Conservation (phyloP, 2,797 vertebrate genomes). For the Dromococcyx pavoninus region DNA sequence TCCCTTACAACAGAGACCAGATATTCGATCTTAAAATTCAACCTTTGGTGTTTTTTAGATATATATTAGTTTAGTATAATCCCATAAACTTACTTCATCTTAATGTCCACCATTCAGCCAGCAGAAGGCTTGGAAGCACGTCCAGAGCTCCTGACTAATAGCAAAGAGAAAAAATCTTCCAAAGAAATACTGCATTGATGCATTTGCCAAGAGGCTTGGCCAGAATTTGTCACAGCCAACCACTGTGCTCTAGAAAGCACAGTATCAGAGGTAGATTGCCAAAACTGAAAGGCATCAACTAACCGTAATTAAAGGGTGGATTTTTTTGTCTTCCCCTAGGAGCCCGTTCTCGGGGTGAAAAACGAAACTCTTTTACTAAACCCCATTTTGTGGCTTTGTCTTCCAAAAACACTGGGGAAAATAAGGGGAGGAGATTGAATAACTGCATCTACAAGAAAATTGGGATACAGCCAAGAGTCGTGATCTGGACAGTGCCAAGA, state of each 20-base stretch:
- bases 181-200: neutral
- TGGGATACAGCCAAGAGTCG: slow-evolving; percentile 54
- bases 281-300: slow-evolving; percentile 9
- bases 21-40: neutral
- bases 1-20: neutral
- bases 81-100: neutral
- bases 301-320: neutral
- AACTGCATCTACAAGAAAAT: slow-evolving; percentile 22
- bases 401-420: slow-evolving; percentile 13
- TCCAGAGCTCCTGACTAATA: neutral
- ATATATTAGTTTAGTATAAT: neutral
- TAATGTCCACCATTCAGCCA: neutral
- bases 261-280: neutral
- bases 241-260: neutral
- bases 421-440: slow-evolving; percentile 35
- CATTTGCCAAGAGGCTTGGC: neutral
- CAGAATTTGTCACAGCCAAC: neutral
- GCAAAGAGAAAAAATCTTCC: neutral
- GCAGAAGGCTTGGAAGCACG: neutral
- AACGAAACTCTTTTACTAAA: slow-evolving; percentile 42
- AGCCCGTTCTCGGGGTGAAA: neutral
- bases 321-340: neutral
- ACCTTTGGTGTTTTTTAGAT: neutral
- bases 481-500: slow-evolving; percentile 65
- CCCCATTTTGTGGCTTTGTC: slow-evolving; percentile 30